These are phyloP conservation scores for Goniozus legneri DNA, from an alignment of 1,140 invertebrate species.

Conservation along the genomic window DNA sequence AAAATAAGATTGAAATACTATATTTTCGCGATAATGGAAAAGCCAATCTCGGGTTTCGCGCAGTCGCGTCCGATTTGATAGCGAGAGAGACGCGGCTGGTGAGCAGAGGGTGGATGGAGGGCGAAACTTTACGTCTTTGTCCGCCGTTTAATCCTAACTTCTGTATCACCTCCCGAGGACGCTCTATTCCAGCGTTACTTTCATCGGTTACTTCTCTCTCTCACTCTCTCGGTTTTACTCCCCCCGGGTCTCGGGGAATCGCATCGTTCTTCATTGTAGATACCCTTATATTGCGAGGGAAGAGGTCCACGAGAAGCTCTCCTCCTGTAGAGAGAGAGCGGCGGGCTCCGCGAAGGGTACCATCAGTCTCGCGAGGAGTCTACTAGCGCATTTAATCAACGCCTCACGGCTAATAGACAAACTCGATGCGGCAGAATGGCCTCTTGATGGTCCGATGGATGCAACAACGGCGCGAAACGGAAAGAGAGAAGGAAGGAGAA, in stretches of 20 bases:
- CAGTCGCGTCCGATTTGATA: no score
- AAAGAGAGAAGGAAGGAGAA: background rate
- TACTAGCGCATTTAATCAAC: constrained; percentile 45
- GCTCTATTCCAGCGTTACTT: background rate
- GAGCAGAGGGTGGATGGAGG: no score
- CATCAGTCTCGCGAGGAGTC: constrained; percentile 36
- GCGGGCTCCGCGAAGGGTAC: background rate
- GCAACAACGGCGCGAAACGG: background rate
- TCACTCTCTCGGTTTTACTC: constrained; percentile 14
- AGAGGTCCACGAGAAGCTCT: no score
- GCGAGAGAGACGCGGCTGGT: no score
- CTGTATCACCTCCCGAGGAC: background rate
- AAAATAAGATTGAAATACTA: no score
- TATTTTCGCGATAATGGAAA: no score
- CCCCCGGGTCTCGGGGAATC: constrained; percentile 22
- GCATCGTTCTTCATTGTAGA: constrained; percentile 43
- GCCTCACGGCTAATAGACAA: constrained; percentile 49
- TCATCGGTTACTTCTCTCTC: constrained; percentile 6
- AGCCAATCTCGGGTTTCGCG: no score
- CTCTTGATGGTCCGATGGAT: constrained; percentile 29
- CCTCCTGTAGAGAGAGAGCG: no score
- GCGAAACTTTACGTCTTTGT: no score
- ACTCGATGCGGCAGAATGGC: constrained; percentile 40
- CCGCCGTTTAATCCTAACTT: no score
- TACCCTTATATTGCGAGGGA: no score